Base-by-base conservation (phyloP, 2,797 vertebrate genomes). In the Girardinus metallicus region DNA sequence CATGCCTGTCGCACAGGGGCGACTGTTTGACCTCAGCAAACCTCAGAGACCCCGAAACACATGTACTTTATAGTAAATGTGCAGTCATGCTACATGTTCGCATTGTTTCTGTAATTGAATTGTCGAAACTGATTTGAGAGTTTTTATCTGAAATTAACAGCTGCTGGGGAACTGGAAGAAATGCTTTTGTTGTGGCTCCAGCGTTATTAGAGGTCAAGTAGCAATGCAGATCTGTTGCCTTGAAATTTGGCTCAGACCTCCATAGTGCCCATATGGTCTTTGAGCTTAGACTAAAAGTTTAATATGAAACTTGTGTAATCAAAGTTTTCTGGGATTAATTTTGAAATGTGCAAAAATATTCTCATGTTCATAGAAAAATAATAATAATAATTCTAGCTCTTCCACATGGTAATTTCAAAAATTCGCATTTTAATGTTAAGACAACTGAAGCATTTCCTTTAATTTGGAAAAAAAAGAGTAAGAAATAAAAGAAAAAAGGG, bases 61-160 rank as follows among this genome's bases (percentile, higher is more conserved):
- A 85, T 89, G 87, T 79, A 83, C 47, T 51, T 47, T 84, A 43
- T 84, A 80, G 88, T 84, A 77, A 74, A 90, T 75, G 77, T 87
- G 51, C 71, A 85, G 78, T 79, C 85, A 74, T 78, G 83, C 74
- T 3, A 86, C 55, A 70, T 36, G 79, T 84, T 81, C 77, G 80
- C 64, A 57, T 83, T 79, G 51, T 55, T 29, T 75, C 51, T 82
- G 73, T 71, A 82, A 87, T 75, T 87, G 76, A 15, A 82, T 74
- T 80, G 74, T 88, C 86, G 80, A 78, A 75, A 76, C n/a, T 36
- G 78, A 89, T 89, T 79, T 55, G 1, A 44, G 21, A 6, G 11
- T 46, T 81, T 79, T 73, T 68, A 68, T 49, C 13, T 23, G 49
- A 39, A 57, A 43, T 41, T 77, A 62, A 79, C 51, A 47, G 46